A percentile compares a stretch with the other conserved stretches of the same genome.
phyloP scores from a whole-genome alignment of 2,888 invertebrate species.

The Mesorhabditis spiculigera region DNA sequence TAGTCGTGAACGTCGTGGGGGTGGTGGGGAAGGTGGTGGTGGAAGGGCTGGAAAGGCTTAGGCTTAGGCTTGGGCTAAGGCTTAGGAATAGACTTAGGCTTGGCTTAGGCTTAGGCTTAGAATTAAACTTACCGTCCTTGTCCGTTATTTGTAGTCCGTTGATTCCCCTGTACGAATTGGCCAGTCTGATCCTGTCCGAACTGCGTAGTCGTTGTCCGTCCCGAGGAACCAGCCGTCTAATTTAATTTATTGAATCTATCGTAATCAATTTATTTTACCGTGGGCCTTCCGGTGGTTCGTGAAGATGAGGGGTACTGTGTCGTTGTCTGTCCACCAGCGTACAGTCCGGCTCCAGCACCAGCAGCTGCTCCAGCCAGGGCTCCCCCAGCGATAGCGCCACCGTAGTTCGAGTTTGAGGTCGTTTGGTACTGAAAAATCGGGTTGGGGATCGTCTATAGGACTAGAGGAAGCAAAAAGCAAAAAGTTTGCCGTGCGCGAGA shows the following conservation, averaged over 20 bases:
- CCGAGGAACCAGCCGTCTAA: neutral
- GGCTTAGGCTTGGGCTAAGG: too few species aligned
- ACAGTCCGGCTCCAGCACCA: neutral
- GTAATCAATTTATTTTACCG: neutral
- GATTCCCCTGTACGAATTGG: neutral
- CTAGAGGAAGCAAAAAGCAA: neutral
- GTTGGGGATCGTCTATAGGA: neutral
- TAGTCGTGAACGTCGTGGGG: neutral
- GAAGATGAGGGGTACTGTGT: neutral
- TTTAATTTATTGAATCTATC: too few species aligned
- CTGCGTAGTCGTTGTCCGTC: neutral
- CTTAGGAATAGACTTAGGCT: too few species aligned
- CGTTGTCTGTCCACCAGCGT: neutral
- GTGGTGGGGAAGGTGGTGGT: neutral
- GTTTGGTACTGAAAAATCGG: neutral
- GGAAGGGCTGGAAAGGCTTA: neutral
- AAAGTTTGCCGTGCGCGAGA: neutral
- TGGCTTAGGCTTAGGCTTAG: neutral
- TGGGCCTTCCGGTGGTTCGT: neutral
- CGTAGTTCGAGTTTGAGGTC: neutral
- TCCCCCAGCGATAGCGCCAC: neutral
- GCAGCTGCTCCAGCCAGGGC: neutral
- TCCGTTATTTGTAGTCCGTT: neutral
- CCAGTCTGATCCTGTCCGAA: slow-evolving; percentile 2
- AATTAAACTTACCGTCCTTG: neutral